Evolutionary conservation across 2,797 vertebrate species (phyloP), one percentile per base, ranked within the genome.

Genomic region (Spinus olivaceus): DNA sequence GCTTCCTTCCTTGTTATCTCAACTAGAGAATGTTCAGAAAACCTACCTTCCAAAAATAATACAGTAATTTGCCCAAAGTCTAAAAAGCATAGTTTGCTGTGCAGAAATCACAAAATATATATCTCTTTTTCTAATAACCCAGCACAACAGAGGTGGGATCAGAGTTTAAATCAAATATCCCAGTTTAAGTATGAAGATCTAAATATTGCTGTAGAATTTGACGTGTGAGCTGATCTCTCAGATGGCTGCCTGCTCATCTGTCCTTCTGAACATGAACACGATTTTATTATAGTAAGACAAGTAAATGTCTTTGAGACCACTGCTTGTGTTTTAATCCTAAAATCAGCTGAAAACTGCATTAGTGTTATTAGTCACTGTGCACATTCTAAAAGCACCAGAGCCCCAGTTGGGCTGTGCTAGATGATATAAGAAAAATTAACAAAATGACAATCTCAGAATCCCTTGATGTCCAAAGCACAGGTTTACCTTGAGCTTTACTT

Each of bases 331-430:
- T 78, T 78, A 78, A 73, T 86, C 42, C 77, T 56, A 32, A 77
- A 94, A 88, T 73, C 67, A 82, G 86, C 56, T 88, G 49, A 92
- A 87, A 94, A 87, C 9, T 23, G 33, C 60, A 46, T 88, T 81
- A 81, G 47, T 53, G n/a, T 76, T 81, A 57, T 66, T 64, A 92
- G 72, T 64, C 71, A 67, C 42, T 21, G n/a, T 9, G 61, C 21
- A 71, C 10, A 19, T 47, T 74, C 21, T 64, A 61, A 81, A 7
- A 72, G 54, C 70, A 63, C 22, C 3, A 1, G 32, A 91, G 65
- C 21, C 54, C 59, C 84, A 35, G 9, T 0, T 37, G 88, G 35
- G 57, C 30, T 74, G 49, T 46, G 46, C 35, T 61, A 78, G 67
- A 16, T 94, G 49, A 44, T 39, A 19, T 4, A 78, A 80, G 61